Conservation (phyloP, 2,888 invertebrate species). For the Nematopogon swammerdamellus region DNA sequence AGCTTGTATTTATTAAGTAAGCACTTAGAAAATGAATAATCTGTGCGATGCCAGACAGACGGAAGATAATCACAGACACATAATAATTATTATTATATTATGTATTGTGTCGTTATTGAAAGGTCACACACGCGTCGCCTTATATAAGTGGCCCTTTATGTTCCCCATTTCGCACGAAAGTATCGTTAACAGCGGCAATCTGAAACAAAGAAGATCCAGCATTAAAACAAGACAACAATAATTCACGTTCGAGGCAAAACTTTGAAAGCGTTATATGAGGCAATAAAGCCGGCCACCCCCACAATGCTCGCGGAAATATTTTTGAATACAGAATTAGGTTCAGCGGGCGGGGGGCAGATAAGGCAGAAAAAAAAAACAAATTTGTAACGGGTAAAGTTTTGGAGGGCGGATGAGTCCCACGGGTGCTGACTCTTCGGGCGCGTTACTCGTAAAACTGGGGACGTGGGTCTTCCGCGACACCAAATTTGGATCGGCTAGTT, state of each 20-base stretch:
- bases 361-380: constrained; percentile 55
- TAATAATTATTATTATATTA: no score
- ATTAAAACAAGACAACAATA: background rate
- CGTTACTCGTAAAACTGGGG: constrained; percentile 53
- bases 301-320: constrained; percentile 57
- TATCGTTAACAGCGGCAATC: background rate
- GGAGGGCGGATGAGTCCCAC: constrained; percentile 54
- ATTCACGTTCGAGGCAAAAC: constrained; percentile 19
- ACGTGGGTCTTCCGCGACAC: constrained; percentile 31
- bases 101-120: no score
- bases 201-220: background rate
- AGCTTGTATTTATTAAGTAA: no score
- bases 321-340: constrained; percentile 59
- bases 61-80: no score
- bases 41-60: no score
- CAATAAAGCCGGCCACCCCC: constrained; percentile 50
- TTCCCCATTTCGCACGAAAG: no score
- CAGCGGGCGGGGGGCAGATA: constrained; percentile 55
- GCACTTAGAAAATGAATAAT: no score
- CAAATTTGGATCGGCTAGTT: background rate
- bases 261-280: constrained; percentile 57
- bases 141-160: no score
- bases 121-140: no score
- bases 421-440: constrained; percentile 57
- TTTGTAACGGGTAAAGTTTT: constrained; percentile 59